Conservation (phyloP, 2,797 vertebrate species). For the Sciurus vulgaris region DNA sequence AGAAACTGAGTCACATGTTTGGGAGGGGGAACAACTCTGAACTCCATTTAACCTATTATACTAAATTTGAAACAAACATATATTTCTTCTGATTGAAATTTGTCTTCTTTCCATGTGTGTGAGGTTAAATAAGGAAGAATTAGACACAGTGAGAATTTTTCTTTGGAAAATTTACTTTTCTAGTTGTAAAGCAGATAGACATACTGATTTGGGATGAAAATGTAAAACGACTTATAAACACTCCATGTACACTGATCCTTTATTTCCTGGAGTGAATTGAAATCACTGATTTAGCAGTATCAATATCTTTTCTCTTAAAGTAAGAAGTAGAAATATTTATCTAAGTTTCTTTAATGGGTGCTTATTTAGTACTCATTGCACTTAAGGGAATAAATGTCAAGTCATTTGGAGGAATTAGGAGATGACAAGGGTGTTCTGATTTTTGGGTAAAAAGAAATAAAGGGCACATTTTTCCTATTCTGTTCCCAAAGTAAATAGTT, state of each 20-base stretch:
- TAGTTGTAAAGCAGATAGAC: background rate
- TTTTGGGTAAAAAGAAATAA: slow-evolving; percentile 39
- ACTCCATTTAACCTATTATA: background rate
- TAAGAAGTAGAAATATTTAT: slow-evolving; percentile 58
- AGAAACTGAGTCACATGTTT: background rate
- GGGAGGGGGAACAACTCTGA: background rate
- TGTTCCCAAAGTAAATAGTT: slow-evolving; percentile 67
- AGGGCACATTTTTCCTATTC: slow-evolving; percentile 31
- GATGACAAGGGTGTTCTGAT: slow-evolving; percentile 33
- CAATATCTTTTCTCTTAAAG: background rate
- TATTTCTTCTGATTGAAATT: background rate
- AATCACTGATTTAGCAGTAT: background rate
- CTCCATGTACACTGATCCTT: background rate
- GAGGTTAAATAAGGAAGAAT: background rate
- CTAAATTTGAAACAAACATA: background rate
- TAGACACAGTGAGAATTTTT: background rate
- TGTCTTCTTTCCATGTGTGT: background rate
- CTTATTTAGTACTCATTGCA: slow-evolving; percentile 34
- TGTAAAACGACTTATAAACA: background rate
- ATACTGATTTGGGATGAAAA: background rate
- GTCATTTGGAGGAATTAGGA: slow-evolving; percentile 48
- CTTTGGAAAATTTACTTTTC: background rate
- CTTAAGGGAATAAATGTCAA: slow-evolving; percentile 58
- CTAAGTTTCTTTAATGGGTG: slow-evolving; percentile 41
- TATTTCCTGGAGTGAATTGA: background rate